These are phyloP conservation scores for Melanotaenia boesemani DNA, from an alignment of 2,797 vertebrate species.

Conservation along the genomic window DNA sequence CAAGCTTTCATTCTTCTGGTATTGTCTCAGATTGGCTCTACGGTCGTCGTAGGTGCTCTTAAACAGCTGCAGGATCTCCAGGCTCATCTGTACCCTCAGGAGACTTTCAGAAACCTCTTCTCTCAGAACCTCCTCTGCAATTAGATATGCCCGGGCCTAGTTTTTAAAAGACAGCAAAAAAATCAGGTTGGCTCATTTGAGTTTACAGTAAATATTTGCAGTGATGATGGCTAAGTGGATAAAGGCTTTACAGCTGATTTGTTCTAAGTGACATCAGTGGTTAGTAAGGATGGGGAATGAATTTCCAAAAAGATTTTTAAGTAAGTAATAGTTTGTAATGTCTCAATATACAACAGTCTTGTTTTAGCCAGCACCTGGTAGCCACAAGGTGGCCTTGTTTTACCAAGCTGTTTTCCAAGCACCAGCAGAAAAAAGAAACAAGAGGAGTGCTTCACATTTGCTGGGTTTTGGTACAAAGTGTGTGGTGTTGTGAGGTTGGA, in stretches of 20 bases:
- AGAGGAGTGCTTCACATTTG: no score
- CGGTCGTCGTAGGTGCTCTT: constrained; percentile 83
- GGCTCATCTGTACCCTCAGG: constrained; percentile 79
- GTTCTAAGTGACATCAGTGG: no score
- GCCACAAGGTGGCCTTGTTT: no score
- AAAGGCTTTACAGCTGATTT: no score
- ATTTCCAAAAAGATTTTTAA: constrained; percentile 53
- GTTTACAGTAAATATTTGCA: neutral
- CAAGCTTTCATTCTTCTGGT: constrained; percentile 79
- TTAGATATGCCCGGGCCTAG: constrained; percentile 87
- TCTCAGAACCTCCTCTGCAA: constrained; percentile 90
- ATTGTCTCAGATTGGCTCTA: constrained; percentile 79
- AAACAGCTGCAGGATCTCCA: constrained; percentile 84
- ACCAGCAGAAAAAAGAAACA: no score
- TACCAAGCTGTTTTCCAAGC: no score
- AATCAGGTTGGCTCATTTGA: neutral
- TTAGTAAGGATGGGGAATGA: no score
- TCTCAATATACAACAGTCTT: no score
- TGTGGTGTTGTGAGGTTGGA: no score
- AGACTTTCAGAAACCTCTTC: constrained; percentile 89
- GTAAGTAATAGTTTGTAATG: no score
- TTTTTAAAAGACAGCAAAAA: constrained; percentile 1
- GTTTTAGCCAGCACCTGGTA: no score
- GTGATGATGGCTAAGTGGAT: neutral
- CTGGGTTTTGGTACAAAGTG: no score